These are phyloP conservation scores for Polyploca ridens DNA, from an alignment of 2,888 invertebrate species.

Conservation along the genomic window DNA sequence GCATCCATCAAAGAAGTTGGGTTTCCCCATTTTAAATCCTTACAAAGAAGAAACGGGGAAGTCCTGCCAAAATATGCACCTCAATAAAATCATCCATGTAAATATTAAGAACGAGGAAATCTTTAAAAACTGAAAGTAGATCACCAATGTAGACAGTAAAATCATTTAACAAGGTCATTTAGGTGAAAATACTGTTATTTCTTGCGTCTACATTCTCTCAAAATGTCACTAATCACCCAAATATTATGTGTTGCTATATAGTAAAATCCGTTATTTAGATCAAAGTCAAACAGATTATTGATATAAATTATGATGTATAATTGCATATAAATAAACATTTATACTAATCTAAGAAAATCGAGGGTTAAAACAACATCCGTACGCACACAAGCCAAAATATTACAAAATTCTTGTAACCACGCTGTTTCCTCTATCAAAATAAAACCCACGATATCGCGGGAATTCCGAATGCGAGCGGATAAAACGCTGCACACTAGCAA, in stretches of 20 bases:
- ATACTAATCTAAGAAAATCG: not conserved
- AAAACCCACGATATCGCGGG: slow-evolving; percentile 57
- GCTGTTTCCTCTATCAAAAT: slow-evolving; percentile 47
- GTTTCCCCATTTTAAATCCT: not conserved
- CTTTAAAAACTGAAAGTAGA: not conserved
- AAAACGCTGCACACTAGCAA: slow-evolving; percentile 40
- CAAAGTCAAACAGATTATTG: not conserved
- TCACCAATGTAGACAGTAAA: not conserved
- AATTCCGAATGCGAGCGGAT: slow-evolving; percentile 51
- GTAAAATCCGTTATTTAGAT: not conserved
- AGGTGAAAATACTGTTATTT: not conserved
- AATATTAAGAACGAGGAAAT: not conserved
- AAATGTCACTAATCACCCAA: not conserved
- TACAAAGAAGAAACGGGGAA: not conserved
- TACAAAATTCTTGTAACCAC: slow-evolving; percentile 40
- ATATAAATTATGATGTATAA: not conserved
- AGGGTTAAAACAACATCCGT: not conserved
- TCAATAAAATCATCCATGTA: not conserved
- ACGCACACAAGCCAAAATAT: slow-evolving; percentile 25
- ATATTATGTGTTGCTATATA: not conserved
- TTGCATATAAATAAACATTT: not conserved
- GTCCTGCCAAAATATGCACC: not conserved
- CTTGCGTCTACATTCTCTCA: not conserved
- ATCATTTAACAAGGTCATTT: not conserved
- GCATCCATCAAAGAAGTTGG: no score